Conservation (phyloP, 30 jellyfish, hydroid and myxozoan species). For the Mastigias papua region DNA sequence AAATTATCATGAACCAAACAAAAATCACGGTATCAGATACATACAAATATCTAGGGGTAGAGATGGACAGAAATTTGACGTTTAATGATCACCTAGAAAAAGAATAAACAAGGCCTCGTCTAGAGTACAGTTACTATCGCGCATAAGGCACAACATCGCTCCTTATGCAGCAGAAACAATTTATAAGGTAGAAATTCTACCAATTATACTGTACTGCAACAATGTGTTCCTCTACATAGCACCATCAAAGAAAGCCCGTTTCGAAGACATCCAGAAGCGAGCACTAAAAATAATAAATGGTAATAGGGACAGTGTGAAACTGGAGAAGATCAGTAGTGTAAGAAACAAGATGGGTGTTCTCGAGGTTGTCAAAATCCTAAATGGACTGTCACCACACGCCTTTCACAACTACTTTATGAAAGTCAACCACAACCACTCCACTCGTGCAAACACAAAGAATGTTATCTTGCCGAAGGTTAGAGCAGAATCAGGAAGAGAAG, state of each 20-base stretch:
- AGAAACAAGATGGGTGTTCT: conserved; percentile 64
- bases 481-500: not conserved
- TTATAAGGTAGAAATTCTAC: conserved; percentile 46
- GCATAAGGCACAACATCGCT: conserved; percentile 59
- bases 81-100: conserved; percentile 49
- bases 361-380: conserved; percentile 41
- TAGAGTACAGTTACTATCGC: conserved; percentile 43
- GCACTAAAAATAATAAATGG: conserved; percentile 38
- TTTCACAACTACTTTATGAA: conserved; percentile 38
- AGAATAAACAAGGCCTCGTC: conserved; percentile 13
- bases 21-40: conserved; percentile 41
- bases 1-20: conserved; percentile 31
- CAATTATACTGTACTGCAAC: conserved; percentile 54
- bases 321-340: conserved; percentile 13
- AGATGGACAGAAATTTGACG: too few relatives aligned
- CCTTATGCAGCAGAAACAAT: too few relatives aligned
- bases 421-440: conserved; percentile 11
- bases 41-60: conserved; percentile 28
- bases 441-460: conserved; percentile 6
- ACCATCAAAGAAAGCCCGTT: conserved; percentile 36
- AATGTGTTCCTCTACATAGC: too few relatives aligned
- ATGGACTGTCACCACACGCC: conserved; percentile 63
- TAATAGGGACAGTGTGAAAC: conserved; percentile 35
- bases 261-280: conserved; percentile 34
- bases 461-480: not conserved